phyloP scores from a whole-genome alignment of 2,888 invertebrate species.

The Brenthis hecate region DNA sequence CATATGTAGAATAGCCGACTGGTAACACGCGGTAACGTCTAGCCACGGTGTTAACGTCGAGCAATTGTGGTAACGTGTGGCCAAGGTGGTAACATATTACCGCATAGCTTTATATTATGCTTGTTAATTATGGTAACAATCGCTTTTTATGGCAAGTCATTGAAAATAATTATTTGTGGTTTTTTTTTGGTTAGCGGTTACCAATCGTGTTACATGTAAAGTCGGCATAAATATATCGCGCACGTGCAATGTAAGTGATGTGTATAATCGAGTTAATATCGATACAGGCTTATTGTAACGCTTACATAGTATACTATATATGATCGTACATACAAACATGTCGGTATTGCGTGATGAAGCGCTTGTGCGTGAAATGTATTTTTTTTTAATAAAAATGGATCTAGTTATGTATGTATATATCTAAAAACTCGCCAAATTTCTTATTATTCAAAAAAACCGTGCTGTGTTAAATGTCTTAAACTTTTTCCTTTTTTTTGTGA shows the following conservation, averaged over 20 bases:
- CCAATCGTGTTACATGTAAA: not conserved
- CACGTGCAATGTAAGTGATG: not conserved
- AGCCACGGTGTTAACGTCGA: no score
- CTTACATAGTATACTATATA: slow-evolving; percentile 11
- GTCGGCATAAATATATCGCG: slow-evolving; percentile 7
- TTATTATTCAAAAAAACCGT: not conserved
- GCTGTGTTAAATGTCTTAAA: slow-evolving; percentile 2
- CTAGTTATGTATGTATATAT: slow-evolving; percentile 10
- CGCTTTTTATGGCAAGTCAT: no score
- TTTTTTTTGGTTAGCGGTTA: no score
- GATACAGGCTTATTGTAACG: slow-evolving; percentile 10
- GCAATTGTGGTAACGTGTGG: no score
- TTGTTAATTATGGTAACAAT: no score
- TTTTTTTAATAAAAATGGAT: not conserved
- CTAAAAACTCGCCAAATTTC: slow-evolving; percentile 13
- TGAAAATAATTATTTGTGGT: no score
- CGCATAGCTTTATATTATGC: no score
- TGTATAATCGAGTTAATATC: slow-evolving; percentile 6
- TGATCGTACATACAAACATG: slow-evolving; percentile 9
- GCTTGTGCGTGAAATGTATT: slow-evolving; percentile 1
- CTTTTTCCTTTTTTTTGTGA: not conserved
- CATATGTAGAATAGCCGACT: slow-evolving; percentile 10
- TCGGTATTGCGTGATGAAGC: slow-evolving; percentile 8
- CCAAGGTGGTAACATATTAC: no score
- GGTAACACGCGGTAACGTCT: slow-evolving; percentile 12